Percentiles rank a stretch among this genome's conserved stretches.
phyloP scores from a whole-genome alignment of 2,888 invertebrate genomes.

The Caenorhabditis sp. region DNA sequence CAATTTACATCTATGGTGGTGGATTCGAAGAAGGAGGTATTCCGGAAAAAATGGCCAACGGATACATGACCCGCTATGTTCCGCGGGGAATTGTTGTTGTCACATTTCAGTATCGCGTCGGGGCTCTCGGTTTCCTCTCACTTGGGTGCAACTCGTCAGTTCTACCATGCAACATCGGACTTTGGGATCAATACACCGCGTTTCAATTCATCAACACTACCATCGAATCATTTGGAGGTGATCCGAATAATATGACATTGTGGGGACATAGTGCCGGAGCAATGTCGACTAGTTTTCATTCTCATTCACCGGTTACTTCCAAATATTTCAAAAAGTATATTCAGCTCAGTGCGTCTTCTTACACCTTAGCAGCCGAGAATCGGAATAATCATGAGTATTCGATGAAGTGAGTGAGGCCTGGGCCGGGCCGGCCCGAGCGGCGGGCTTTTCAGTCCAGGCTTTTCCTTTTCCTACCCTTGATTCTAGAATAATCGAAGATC shows the following conservation, averaged over 20 bases:
- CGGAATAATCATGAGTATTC: not conserved
- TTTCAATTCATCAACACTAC: conserved; percentile 26
- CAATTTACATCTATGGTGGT: conserved; percentile 31
- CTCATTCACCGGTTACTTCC: conserved; percentile 26
- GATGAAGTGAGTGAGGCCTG: conserved; percentile 1
- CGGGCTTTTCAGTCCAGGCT: too few relatives aligned
- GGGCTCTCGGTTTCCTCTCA: conserved; percentile 8
- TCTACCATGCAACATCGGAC: conserved; percentile 29
- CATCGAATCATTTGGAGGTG: conserved; percentile 25
- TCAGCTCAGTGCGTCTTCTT: conserved; percentile 21
- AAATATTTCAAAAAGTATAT: conserved; percentile 27
- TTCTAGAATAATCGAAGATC: not conserved
- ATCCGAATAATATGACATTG: conserved; percentile 22
- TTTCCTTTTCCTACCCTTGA: too few relatives aligned
- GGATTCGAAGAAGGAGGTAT: conserved; percentile 29
- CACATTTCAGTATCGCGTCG: conserved; percentile 30
- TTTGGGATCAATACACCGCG: conserved; percentile 23
- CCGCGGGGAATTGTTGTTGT: conserved; percentile 17
- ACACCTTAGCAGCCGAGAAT: not conserved
- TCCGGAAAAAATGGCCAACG: not conserved
- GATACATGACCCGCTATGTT: conserved; percentile 21
- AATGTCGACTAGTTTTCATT: conserved; percentile 24
- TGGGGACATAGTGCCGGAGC: conserved; percentile 36
- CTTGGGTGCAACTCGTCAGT: conserved; percentile 16
- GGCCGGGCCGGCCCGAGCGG: too few relatives aligned